Base-by-base conservation (phyloP, 2,797 vertebrate genomes). In the Fistularia commersonii region DNA sequence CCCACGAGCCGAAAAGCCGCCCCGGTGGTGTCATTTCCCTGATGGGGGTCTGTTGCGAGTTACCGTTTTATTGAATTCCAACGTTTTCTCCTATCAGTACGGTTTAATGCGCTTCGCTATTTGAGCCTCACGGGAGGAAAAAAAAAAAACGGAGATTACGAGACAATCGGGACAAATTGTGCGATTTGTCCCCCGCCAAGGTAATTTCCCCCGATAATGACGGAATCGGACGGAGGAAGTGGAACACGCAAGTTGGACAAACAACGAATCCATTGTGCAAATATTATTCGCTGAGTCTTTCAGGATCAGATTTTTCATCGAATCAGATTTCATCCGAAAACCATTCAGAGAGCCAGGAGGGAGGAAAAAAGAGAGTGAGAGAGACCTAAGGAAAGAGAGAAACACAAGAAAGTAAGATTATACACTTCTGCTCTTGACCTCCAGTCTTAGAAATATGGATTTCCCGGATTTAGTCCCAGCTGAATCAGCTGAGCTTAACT, bases 371-470 rank as follows among this genome's bases (percentile, higher is more conserved):
- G 43, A 64, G 31, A 49, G 41, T 6, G 34, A 44, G 40, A 40
- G 44, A 11, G 15, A 32, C n/a, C 34, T 9, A 52, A 42, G 40
- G 13, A 36, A 43, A 34, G 12, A 12, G 10, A 7, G 1, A 34
- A 58, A 34, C 32, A 15, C 31, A 45, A 48, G 40, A 71, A 65
- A 63, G 55, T 45, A 57, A 58, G 48, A 44, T 52, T 54, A 53
- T 51, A 49, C 45, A 43, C 43, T 61, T 68, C 43, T 60, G 57
- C 41, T 64, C 44, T 48, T 59, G 56, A 59, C 58, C 57, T 63
- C 57, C 57, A 45, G 11, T 58, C 38, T 39, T 6, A 51, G 15
- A 62, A 54, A 14, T 49, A 48, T 45, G 54, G 32, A 47, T 64
- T 52, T 57, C 31, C 40, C 38, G 39, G 41, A 48, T 41, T 50